Evolutionary conservation across 2,888 invertebrate genomes (phyloP), one percentile per base, ranked within the genome.

Genomic region (Miltochrista miniata): DNA sequence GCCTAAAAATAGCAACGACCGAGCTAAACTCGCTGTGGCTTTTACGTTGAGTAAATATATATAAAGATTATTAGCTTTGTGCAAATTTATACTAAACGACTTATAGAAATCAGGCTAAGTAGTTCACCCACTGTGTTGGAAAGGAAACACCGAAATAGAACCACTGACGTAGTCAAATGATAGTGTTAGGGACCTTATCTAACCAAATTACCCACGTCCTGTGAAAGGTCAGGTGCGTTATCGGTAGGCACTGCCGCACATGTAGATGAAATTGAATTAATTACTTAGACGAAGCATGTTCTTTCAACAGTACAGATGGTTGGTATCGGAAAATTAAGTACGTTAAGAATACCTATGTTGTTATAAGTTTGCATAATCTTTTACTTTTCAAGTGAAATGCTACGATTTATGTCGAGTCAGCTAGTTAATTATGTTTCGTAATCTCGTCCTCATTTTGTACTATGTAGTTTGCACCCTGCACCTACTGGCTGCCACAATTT

Each of bases 321-420:
- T n/a, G 49, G 51, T 54, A 46, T 30, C 39, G 48, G 41, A 51
- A 42, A 48, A 54, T 51, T 30, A 61, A 59, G 52, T 56, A 59
- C 58, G 50, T 69, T 50, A 58, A 65, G 65, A 64, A 69, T 60
- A 68, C 57, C 48, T 53, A 46, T 41, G 57, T 60, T 67, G 59
- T 66, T 69, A 59, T 65, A 67, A 67, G 59, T 74, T 66, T 67
- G 51, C 65, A 70, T 69, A 76, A 72, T 70, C 71, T 77, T 71
- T 65, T 72, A 74, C 68, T 76, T 75, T 61, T 70, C 73, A 64
- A 60, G 65, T 65, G 61, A 64, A 61, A 67, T 74, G 60, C 69
- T 74, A 70, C 63, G 59, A 75, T 79, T 85, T 84, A 61, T 81
- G 87, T 81, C 72, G 83, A 87, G 88, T 90, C 90, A 90, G 85